A percentile compares a stretch with the other conserved stretches of the same genome.
These are phyloP conservation scores for Sarcoramphus papa DNA, from an alignment of 2,797 vertebrate genomes.

Conservation along the genomic window DNA sequence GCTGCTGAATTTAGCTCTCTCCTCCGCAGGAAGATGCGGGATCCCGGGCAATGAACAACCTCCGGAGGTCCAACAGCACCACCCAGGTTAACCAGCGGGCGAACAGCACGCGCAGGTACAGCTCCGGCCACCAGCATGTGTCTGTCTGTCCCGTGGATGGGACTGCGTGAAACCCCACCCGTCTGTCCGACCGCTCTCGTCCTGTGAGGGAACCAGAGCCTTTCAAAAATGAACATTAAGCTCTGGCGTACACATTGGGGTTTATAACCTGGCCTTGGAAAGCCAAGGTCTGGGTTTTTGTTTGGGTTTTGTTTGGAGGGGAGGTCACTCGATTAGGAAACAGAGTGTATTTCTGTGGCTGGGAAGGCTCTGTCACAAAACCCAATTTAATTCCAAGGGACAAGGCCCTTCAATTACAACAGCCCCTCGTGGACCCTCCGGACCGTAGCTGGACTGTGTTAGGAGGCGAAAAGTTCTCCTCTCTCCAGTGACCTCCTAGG, in stretches of 20 bases:
- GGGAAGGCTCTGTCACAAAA: neutral
- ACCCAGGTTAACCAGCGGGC: conserved; percentile 86
- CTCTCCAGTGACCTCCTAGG: neutral
- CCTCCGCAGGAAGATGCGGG: conserved; percentile 74
- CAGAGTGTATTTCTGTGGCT: neutral
- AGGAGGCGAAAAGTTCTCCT: neutral
- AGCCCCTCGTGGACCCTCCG: neutral
- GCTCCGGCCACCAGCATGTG: rapidly evolving
- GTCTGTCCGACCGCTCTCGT: rapidly evolving
- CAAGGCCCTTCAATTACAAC: rapidly evolving
- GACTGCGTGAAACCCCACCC: neutral
- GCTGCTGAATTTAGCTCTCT: neutral
- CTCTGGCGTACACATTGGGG: rapidly evolving
- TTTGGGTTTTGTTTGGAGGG: neutral
- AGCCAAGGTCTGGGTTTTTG: neutral
- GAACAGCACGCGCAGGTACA: conserved; percentile 76
- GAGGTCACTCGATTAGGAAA: neutral
- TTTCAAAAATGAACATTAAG: neutral
- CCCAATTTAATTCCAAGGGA: neutral
- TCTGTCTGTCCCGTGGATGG: rapidly evolving
- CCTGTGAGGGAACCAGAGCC: neutral
- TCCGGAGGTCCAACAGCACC: conserved; percentile 88
- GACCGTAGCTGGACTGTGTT: neutral
- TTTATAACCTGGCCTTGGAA: neutral
- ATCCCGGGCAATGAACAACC: conserved; percentile 87